phyloP scores from a whole-genome alignment of 2,113 vertebrate genomes.

The Rhadina sibilatrix region DNA sequence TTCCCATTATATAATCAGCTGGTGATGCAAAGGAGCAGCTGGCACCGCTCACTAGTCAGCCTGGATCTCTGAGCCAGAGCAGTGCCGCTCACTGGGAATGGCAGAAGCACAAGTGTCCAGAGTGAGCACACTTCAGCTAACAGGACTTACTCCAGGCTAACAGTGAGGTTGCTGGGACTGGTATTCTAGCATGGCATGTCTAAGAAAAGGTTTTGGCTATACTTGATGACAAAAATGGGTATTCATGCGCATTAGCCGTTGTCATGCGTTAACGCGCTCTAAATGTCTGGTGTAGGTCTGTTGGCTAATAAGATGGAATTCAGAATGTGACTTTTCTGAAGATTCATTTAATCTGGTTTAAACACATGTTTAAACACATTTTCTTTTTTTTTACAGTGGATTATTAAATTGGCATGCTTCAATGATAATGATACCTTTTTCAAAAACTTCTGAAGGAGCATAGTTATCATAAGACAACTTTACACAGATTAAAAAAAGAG shows the following conservation, averaged over 20 bases:
- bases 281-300: background rate
- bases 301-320: background rate
- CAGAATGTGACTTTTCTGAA: background rate
- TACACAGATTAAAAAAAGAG: background rate
- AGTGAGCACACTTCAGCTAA: background rate
- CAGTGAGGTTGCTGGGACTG: background rate
- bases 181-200: background rate
- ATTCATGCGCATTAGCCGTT: rapidly evolving
- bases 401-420: background rate
- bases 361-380: background rate
- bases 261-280: rapidly evolving
- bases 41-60: background rate
- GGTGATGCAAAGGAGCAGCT: conserved; percentile 40
- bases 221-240: background rate
- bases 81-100: background rate
- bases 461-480: background rate
- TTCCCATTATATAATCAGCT: conserved; percentile 66
- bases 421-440: background rate
- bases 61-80: background rate
- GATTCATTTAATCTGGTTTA: background rate
- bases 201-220: background rate
- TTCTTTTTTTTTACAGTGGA: background rate
- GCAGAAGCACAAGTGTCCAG: background rate
- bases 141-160: background rate
- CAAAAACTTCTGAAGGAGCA: background rate